Percentiles rank a stretch among this genome's conserved stretches.
These are phyloP conservation scores for Tethea ocularis DNA, from an alignment of 2,888 invertebrate species.

Conservation along the genomic window DNA sequence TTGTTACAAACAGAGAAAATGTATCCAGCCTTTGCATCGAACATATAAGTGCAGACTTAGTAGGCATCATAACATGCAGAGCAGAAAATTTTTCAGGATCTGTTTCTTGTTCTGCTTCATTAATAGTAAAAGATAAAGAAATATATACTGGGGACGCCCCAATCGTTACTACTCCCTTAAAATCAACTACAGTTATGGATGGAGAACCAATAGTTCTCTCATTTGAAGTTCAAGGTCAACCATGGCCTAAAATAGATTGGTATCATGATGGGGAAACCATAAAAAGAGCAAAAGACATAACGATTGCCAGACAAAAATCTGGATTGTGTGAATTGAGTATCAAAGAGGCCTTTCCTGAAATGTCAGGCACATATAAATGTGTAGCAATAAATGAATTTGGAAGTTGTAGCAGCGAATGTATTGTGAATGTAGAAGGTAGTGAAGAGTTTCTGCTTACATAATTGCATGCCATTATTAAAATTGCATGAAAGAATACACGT, in stretches of 20 bases:
- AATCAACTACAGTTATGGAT: constrained; percentile 92
- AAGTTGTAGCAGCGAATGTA: constrained; percentile 89
- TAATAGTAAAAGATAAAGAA: constrained; percentile 85
- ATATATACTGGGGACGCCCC: constrained; percentile 83
- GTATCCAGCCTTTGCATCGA: constrained; percentile 91
- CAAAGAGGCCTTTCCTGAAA: constrained; percentile 95
- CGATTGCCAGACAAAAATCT: constrained; percentile 88
- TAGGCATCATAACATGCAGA: constrained; percentile 92
- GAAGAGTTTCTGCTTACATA: constrained; percentile 47
- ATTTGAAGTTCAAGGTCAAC: constrained; percentile 90
- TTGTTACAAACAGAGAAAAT: constrained; percentile 88
- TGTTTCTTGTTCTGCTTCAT: constrained; percentile 91
- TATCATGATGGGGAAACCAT: constrained; percentile 88
- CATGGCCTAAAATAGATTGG: constrained; percentile 92
- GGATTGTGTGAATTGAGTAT: constrained; percentile 92
- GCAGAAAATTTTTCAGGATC: constrained; percentile 96
- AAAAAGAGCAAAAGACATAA: constrained; percentile 90
- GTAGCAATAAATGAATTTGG: constrained; percentile 93
- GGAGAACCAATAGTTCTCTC: constrained; percentile 92
- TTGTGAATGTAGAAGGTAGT: constrained; percentile 92
- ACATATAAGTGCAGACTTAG: constrained; percentile 86
- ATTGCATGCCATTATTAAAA: constrained; percentile 25
- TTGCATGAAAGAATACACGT: constrained; percentile 37
- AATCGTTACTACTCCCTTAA: constrained; percentile 88
- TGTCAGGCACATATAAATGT: constrained; percentile 94